phyloP scores from a whole-genome alignment of 2,113 vertebrate genomes.

The Oenanthe melanoleuca region DNA sequence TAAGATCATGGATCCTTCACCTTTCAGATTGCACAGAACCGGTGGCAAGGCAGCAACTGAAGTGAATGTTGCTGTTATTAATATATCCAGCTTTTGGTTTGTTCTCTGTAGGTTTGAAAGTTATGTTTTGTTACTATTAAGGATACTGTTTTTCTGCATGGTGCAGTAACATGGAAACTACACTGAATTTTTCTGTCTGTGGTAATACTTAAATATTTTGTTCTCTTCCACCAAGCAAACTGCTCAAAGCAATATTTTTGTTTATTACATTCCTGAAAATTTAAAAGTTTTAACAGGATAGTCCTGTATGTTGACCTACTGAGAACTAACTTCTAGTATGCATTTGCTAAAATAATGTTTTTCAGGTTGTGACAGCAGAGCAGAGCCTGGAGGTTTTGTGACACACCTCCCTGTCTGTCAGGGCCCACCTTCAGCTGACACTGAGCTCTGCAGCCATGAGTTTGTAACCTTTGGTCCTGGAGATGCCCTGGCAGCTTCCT shows the following conservation, averaged over 20 bases:
- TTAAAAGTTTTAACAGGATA: neutral
- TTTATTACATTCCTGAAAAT: neutral
- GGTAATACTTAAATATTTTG: neutral
- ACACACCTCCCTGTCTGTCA: accelerated
- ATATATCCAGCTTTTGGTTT: neutral
- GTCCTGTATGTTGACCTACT: neutral
- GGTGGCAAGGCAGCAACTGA: neutral
- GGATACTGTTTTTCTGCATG: neutral
- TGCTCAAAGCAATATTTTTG: neutral
- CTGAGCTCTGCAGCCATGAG: accelerated
- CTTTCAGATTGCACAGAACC: neutral
- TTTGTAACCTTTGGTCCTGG: neutral
- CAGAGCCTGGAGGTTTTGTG: neutral
- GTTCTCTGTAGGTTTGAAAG: neutral
- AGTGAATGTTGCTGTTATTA: neutral
- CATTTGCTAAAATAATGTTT: neutral
- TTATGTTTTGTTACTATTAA: neutral
- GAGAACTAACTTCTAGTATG: neutral
- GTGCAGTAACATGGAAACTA: neutral
- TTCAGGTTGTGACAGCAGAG: neutral
- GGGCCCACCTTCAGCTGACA: neutral
- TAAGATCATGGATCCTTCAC: neutral
- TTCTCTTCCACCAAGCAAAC: neutral
- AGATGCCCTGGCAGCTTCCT: neutral
- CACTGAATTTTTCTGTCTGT: neutral